Evolutionary conservation across 2,888 invertebrate genomes (phyloP).

Genomic region (Chesias legatella): DNA sequence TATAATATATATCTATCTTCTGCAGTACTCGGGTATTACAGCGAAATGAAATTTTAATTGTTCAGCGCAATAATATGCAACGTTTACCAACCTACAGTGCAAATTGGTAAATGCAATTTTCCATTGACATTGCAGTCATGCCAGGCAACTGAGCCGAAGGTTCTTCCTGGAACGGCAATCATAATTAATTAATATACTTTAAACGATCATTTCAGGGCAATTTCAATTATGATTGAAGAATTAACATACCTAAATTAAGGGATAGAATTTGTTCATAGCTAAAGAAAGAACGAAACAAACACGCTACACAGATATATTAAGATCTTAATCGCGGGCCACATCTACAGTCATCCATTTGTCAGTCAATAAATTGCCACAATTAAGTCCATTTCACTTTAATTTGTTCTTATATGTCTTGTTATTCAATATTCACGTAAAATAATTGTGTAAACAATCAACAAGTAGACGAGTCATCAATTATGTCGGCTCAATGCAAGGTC

Average conservation of each 20-base stretch:
- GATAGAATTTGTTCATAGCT: no score
- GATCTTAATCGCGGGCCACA: no score
- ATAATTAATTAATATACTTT: conserved; percentile 22
- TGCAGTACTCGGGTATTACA: no score
- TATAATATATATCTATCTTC: no score
- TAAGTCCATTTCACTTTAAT: not conserved
- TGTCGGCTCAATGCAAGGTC: conserved; percentile 62
- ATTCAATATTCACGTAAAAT: conserved; percentile 20
- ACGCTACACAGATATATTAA: no score
- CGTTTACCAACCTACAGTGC: conserved; percentile 12
- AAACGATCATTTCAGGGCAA: conserved; percentile 5
- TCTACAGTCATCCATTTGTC: no score
- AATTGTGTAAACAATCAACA: conserved; percentile 40
- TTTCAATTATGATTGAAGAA: not conserved
- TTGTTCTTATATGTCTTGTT: not conserved
- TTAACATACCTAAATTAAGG: no score
- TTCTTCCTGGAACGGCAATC: conserved; percentile 54
- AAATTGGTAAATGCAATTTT: conserved; percentile 32
- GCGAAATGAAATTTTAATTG: no score
- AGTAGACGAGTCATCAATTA: conserved; percentile 48
- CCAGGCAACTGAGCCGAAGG: conserved; percentile 59
- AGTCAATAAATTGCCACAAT: no score
- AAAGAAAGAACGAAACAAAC: no score
- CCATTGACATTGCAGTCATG: conserved; percentile 49
- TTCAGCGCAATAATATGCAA: not conserved